phyloP scores from a whole-genome alignment of 1,140 invertebrate species.

The Dufourea novaeangliae region DNA sequence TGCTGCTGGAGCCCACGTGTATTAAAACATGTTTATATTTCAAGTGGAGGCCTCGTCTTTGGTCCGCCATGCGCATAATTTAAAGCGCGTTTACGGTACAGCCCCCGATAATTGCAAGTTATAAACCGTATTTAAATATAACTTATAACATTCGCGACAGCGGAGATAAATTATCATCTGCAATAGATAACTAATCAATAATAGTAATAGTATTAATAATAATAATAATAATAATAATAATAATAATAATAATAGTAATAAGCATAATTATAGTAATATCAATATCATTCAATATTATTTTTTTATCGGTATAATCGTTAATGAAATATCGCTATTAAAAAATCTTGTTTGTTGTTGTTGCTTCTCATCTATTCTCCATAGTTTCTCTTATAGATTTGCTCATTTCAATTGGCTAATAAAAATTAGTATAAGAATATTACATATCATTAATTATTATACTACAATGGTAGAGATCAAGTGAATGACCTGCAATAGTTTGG shows the following conservation, averaged over 20 bases:
- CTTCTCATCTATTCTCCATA: conserved; percentile 25
- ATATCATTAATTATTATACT: conserved; percentile 71
- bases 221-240: conserved; percentile 62
- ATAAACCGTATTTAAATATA: conserved; percentile 71
- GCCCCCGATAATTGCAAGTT: conserved; percentile 68
- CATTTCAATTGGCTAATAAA: conserved; percentile 75
- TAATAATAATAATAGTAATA: conserved; percentile 56
- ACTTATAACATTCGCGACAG: conserved; percentile 70
- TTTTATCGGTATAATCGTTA: conserved; percentile 40
- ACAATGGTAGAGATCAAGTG: conserved; percentile 79
- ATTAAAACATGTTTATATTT: conserved; percentile 52
- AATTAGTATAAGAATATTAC: conserved; percentile 76
- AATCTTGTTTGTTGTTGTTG: conserved; percentile 54
- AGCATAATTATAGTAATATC: conserved; percentile 63
- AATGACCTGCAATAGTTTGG: conserved; percentile 78
- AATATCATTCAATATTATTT: conserved; percentile 59
- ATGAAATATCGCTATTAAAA: conserved; percentile 63
- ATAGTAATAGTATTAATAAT: conserved; percentile 65
- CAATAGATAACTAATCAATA: conserved; percentile 66
- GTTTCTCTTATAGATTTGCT: conserved; percentile 53
- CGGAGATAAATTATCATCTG: conserved; percentile 70
- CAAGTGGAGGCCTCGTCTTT: conserved; percentile 74
- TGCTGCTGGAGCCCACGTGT: conserved; percentile 56
- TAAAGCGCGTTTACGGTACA: conserved; percentile 66
- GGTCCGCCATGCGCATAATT: conserved; percentile 72